Evolutionary conservation across 2,797 vertebrate genomes (phyloP).

Genomic region (Scleropages formosus): DNA sequence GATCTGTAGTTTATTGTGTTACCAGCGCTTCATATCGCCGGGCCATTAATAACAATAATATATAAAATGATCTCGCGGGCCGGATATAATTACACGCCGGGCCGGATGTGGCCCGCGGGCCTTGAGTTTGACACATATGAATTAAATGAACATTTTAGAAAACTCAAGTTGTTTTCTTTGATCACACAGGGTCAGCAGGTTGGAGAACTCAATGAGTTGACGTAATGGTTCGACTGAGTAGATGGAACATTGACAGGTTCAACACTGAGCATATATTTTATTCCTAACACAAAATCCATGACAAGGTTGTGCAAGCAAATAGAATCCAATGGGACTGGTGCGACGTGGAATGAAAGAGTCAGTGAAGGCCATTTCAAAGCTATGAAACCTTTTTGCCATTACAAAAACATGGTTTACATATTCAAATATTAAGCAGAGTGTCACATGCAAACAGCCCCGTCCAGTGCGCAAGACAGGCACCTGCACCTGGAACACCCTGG

Average conservation of each 20-base stretch:
- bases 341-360: constrained; percentile 44
- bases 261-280: constrained; percentile 99
- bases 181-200: background rate
- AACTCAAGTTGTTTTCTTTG: too few species aligned
- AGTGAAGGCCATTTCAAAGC: constrained; percentile 56
- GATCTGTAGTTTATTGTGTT: too few species aligned
- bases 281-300: constrained; percentile 88
- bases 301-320: constrained; percentile 72
- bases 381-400: constrained; percentile 56
- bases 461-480: too few species aligned
- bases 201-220: background rate
- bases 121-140: too few species aligned
- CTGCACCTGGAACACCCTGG: too few species aligned
- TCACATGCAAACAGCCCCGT: too few species aligned
- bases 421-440: constrained; percentile 45
- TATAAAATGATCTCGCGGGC: too few species aligned
- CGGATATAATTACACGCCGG: too few species aligned
- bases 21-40: too few species aligned
- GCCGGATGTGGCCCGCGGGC: too few species aligned
- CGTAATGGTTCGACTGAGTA: background rate
- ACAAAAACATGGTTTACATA: constrained; percentile 49
- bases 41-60: too few species aligned
- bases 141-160: too few species aligned
- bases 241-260: constrained; percentile 46
- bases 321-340: constrained; percentile 28